Evolutionary conservation across 1,140 invertebrate genomes (phyloP).

Genomic region (Anastrepha ludens): DNA sequence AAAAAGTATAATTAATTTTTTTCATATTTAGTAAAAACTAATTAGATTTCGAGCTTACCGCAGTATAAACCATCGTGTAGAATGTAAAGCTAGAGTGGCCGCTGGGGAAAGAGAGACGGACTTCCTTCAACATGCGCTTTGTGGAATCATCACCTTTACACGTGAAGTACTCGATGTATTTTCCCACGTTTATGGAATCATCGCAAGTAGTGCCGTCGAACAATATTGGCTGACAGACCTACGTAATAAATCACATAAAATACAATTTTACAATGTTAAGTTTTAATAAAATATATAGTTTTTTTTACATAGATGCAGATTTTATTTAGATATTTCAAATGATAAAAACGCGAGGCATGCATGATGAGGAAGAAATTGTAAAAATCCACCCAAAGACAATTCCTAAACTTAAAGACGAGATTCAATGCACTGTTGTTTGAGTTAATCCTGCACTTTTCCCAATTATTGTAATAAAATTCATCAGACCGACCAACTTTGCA

Average conservation of each 20-base stretch:
- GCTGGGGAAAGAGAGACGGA: slow-evolving; percentile 87
- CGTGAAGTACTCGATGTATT: slow-evolving; percentile 80
- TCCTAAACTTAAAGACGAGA: no score
- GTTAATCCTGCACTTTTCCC: no score
- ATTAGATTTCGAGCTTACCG: slow-evolving; percentile 79
- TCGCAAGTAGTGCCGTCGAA: slow-evolving; percentile 75
- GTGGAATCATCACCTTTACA: slow-evolving; percentile 78
- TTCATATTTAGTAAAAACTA: not conserved
- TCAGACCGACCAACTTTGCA: no score
- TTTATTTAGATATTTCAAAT: no score
- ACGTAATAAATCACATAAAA: slow-evolving; percentile 58
- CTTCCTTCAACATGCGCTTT: slow-evolving; percentile 80
- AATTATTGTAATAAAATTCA: no score
- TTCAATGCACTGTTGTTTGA: no score
- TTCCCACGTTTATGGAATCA: slow-evolving; percentile 76
- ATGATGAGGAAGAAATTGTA: no score
- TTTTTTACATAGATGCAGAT: no score
- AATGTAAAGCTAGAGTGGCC: slow-evolving; percentile 88
- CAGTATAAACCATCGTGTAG: slow-evolving; percentile 87
- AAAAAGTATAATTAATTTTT: slow-evolving; percentile 25
- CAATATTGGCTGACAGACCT: slow-evolving; percentile 81
- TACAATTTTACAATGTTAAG: not conserved
- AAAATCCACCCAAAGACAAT: no score
- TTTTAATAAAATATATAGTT: no score
- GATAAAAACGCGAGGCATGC: no score